These are phyloP conservation scores for Coptodon bakossiorum DNA, from an alignment of 2,113 vertebrate species.

Conservation along the genomic window DNA sequence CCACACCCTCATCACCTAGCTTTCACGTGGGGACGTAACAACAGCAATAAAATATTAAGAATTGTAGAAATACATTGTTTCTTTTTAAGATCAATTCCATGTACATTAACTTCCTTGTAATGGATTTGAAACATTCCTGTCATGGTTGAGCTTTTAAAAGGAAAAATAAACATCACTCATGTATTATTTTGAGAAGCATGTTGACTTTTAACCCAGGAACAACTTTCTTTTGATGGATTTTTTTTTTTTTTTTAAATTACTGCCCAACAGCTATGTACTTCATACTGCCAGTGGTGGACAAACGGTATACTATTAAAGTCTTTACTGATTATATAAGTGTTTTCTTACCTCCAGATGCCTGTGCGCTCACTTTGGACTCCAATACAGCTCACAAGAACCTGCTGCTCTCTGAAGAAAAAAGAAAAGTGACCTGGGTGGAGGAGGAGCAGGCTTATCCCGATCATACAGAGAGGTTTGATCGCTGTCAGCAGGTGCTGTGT, in stretches of 20 bases:
- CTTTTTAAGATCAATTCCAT: neutral
- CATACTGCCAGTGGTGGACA: rapidly evolving
- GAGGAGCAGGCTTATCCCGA: neutral
- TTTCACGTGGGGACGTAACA: too few species aligned
- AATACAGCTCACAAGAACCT: constrained; percentile 4
- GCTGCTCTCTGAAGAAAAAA: constrained; percentile 27
- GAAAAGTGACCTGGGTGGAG: constrained; percentile 21
- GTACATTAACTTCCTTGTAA: neutral
- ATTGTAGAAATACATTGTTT: rapidly evolving
- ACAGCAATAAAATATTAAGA: neutral
- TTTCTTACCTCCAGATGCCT: constrained; percentile 35
- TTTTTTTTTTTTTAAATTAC: neutral
- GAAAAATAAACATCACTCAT: rapidly evolving
- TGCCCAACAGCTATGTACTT: neutral
- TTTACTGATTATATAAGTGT: neutral
- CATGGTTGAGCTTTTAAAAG: neutral
- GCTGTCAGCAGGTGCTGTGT: constrained; percentile 21
- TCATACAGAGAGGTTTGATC: neutral
- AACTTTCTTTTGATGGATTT: neutral
- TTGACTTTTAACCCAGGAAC: neutral
- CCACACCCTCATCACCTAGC: too few species aligned
- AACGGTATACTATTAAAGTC: rapidly evolving
- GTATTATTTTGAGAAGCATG: neutral
- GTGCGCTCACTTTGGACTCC: neutral
- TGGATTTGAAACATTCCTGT: neutral